phyloP scores from a whole-genome alignment of 1,140 invertebrate genomes.

The Homalodisca vitripennis region DNA sequence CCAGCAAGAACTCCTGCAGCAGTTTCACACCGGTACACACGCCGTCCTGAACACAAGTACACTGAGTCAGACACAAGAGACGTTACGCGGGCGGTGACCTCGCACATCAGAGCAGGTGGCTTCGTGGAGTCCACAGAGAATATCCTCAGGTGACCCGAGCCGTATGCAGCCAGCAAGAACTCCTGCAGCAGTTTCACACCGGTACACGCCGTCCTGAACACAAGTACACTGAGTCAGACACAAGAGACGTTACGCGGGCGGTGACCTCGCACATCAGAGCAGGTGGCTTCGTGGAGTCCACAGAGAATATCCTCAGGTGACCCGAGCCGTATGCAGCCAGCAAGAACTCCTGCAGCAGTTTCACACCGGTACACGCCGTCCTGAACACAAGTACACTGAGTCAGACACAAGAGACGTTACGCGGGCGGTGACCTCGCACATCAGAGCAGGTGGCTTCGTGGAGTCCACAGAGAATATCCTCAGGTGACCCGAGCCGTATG shows the following conservation, averaged over 20 bases:
- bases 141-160: slow-evolving; percentile 52
- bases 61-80: too few species aligned
- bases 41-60: too few species aligned
- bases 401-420: too few species aligned
- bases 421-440: slow-evolving; percentile 52
- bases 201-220: slow-evolving; percentile 41
- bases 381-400: too few species aligned
- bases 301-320: slow-evolving; percentile 49
- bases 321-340: slow-evolving; percentile 52
- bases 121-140: slow-evolving; percentile 41
- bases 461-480: slow-evolving; percentile 44
- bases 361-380: slow-evolving; percentile 40
- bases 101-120: slow-evolving; percentile 43
- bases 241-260: too few species aligned
- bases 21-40: slow-evolving; percentile 40
- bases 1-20: slow-evolving; percentile 45
- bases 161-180: slow-evolving; percentile 49
- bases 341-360: slow-evolving; percentile 43
- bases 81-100: slow-evolving; percentile 53
- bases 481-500: slow-evolving; percentile 53
- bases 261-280: slow-evolving; percentile 48
- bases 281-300: slow-evolving; percentile 21
- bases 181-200: slow-evolving; percentile 40
- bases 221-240: too few species aligned
- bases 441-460: slow-evolving; percentile 37